Evolutionary conservation across 2,888 invertebrate genomes (phyloP), one percentile per base, ranked within the genome.

Genomic region (Synergus laeviventris): DNA sequence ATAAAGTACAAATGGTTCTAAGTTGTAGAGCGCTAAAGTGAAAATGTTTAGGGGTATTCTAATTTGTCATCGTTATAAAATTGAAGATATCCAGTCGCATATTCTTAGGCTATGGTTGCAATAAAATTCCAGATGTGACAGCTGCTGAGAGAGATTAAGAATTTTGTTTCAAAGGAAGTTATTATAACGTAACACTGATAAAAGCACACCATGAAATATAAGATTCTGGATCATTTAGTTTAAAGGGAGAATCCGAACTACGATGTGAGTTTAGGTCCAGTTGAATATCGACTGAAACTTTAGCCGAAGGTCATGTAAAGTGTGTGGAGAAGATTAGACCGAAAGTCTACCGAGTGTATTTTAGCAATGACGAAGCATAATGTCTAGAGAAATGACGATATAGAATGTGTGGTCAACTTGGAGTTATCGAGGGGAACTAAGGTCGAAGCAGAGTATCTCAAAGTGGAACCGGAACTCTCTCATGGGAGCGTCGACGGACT

Each of bases 401-500:
- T 66, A 45, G 24, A 45, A 45, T 45, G 45, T 66, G 66, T 66
- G 66, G 66, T 66, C 66, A 66, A 66, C 39, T 66, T 66, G 45
- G 42, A 66, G 66, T 66, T 66, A 66, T 61, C 73, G 36, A 66
- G 39, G 24, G 39, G 45, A 39, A 73, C 66, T 76, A 78, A 74
- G 49, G 73, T 75, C 74, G 54, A 49, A 74, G 54, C 49, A 74
- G 78, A 56, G 73, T 77, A 79, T 77, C 79, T 81, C 80, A 80
- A 82, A 80, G 79, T 80, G 80, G 81, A 82, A 79, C 78, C 78
- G 78, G 81, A 81, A 81, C 77, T 81, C 76, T 82, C 82, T 78
- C 81, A 76, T 39, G 80, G 77, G 82, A 79, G 76, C 77, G 78
- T 79, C 82, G 78, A 83, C 80, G 81, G 85, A 87, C 87, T 86